A percentile compares a stretch with the other conserved stretches of the same genome.
phyloP scores from a whole-genome alignment of 2,888 invertebrate species.

The Gymnoscelis rufifasciata region DNA sequence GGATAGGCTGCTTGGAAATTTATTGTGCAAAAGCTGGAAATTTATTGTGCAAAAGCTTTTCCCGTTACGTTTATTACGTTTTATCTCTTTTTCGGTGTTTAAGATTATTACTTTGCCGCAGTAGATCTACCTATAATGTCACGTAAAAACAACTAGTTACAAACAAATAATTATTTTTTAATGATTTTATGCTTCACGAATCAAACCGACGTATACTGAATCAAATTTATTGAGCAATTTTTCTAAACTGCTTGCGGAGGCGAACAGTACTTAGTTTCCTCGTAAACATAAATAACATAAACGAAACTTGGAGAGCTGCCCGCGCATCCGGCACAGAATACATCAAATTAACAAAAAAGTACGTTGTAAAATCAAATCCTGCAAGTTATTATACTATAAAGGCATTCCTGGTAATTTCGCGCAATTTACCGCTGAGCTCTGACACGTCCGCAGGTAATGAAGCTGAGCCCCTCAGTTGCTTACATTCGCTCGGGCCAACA shows the following conservation, averaged over 20 bases:
- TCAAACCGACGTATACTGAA: too few relatives aligned
- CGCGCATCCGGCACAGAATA: neutral
- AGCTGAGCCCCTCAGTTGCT: constrained; percentile 6
- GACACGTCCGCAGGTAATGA: constrained; percentile 21
- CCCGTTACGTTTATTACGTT: neutral
- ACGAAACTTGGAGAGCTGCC: constrained; percentile 1
- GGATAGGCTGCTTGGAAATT: constrained; percentile 6
- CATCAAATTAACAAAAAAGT: constrained; percentile 18
- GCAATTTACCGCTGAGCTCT: constrained; percentile 15
- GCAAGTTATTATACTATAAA: constrained; percentile 22
- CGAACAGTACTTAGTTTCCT: neutral
- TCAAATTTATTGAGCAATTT: too few relatives aligned
- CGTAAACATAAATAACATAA: neutral
- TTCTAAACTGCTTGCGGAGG: neutral
- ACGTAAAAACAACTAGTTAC: neutral
- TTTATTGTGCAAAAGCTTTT: constrained; percentile 8
- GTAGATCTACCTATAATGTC: neutral
- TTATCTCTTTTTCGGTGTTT: constrained; percentile 8
- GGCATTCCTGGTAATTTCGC: constrained; percentile 20
- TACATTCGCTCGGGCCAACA: constrained; percentile 1
- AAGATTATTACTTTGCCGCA: neutral
- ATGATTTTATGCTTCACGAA: too few relatives aligned
- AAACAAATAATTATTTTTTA: too few relatives aligned
- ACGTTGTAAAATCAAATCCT: constrained; percentile 15
- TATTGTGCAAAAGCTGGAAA: constrained; percentile 10